Percentiles rank a stretch among this genome's conserved stretches.
Evolutionary conservation across 2,888 invertebrate species (phyloP).

Genomic region (Gnatocerus cornutus): DNA sequence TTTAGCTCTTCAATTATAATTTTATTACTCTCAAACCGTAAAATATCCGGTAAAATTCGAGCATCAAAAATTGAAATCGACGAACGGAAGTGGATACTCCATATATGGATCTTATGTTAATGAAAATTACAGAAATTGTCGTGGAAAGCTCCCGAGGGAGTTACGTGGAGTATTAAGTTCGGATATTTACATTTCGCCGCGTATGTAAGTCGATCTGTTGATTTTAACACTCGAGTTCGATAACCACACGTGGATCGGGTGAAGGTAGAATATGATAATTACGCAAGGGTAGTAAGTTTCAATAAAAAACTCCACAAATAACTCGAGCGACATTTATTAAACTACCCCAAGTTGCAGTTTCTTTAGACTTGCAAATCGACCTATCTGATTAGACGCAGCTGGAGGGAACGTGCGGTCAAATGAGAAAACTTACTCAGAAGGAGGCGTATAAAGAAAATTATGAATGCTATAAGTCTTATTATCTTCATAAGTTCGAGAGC

Average conservation of each 20-base stretch:
- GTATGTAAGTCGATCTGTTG: slow-evolving; percentile 41
- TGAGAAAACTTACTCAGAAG: slow-evolving; percentile 17
- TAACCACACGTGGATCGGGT: slow-evolving; percentile 27
- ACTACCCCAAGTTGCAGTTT: slow-evolving; percentile 50
- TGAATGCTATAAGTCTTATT: neutral
- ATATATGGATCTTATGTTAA: slow-evolving; percentile 27
- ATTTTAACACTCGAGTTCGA: slow-evolving; percentile 26
- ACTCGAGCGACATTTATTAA: slow-evolving; percentile 52
- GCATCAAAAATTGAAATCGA: slow-evolving; percentile 35
- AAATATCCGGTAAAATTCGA: slow-evolving; percentile 26
- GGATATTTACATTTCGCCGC: slow-evolving; percentile 33
- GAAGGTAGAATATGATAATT: slow-evolving; percentile 23
- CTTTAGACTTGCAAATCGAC: slow-evolving; percentile 53
- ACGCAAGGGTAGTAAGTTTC: slow-evolving; percentile 24
- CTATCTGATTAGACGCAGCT: slow-evolving; percentile 40
- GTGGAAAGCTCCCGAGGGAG: slow-evolving; percentile 28
- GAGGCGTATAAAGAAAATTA: slow-evolving; percentile 4
- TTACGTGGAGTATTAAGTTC: slow-evolving; percentile 14
- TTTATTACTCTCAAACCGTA: slow-evolving; percentile 29
- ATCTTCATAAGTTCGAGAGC: neutral
- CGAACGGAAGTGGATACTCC: slow-evolving; percentile 5
- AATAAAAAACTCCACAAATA: slow-evolving; percentile 33
- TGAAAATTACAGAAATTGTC: slow-evolving; percentile 40
- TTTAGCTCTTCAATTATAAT: slow-evolving; percentile 38
- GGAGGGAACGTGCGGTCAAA: slow-evolving; percentile 15